Conservation (phyloP, 2,888 invertebrate species). For the Caenorhabditis sp. region DNA sequence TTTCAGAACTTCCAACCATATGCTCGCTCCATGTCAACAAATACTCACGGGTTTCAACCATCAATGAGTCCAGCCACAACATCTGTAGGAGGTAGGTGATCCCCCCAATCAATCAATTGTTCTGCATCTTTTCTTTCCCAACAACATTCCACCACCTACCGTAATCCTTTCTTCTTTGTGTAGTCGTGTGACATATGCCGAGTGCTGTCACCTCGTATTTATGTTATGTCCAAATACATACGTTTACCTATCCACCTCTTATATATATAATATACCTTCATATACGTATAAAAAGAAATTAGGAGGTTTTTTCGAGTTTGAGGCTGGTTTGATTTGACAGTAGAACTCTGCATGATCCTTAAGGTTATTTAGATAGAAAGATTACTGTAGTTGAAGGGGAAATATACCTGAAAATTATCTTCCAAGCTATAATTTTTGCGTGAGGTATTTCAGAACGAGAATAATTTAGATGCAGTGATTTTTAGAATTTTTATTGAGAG, state of each 20-base stretch:
- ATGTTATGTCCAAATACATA: constrained; percentile 30
- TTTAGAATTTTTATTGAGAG: no score
- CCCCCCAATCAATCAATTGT: no score
- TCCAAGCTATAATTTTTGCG: no score
- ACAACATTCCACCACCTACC: constrained; percentile 2
- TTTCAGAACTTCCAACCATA: constrained; percentile 51
- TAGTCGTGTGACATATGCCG: constrained; percentile 45
- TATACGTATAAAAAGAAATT: no score
- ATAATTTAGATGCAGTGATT: no score
- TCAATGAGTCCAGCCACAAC: constrained; percentile 57
- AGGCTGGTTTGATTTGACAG: no score
- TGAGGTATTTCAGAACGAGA: no score
- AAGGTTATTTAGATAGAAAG: no score
- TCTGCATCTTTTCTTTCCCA: not conserved
- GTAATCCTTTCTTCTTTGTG: constrained; percentile 36
- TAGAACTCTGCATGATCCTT: no score
- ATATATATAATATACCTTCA: constrained; percentile 1
- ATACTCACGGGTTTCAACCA: constrained; percentile 48
- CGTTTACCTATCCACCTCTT: constrained; percentile 32
- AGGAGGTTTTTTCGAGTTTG: no score
- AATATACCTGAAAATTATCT: no score
- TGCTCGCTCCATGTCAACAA: constrained; percentile 50
- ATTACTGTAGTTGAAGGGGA: no score
- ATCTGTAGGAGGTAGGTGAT: constrained; percentile 51
- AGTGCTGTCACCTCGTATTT: constrained; percentile 44